A percentile compares a stretch with the other conserved stretches of the same genome.
Evolutionary conservation across 2,888 invertebrate species (phyloP).

Genomic region (Agrilus biguttatus): DNA sequence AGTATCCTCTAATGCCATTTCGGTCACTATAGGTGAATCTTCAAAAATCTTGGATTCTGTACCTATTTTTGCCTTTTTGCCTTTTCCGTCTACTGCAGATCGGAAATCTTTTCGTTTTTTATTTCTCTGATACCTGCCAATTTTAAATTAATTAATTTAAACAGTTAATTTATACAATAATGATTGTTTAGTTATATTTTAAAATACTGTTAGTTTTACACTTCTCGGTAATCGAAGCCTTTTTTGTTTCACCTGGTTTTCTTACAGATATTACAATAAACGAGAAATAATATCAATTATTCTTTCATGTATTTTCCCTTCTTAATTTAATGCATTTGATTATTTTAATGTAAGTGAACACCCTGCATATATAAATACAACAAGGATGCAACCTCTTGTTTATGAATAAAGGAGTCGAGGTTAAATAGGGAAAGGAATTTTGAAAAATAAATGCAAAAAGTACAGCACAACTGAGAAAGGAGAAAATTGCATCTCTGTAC

Average conservation of each 20-base stretch:
- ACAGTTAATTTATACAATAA: too few species aligned
- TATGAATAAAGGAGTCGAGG: too few species aligned
- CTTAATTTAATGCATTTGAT: not conserved
- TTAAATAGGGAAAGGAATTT: too few species aligned
- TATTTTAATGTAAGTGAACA: too few species aligned
- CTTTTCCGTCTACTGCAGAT: constrained; percentile 6
- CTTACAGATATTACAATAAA: not conserved
- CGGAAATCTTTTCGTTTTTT: constrained; percentile 12
- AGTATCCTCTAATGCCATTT: constrained; percentile 24
- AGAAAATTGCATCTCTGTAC: too few species aligned
- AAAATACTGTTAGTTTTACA: too few species aligned
- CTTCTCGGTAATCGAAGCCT: too few species aligned
- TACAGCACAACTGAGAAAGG: too few species aligned
- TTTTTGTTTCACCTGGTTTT: not conserved
- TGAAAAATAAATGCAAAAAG: too few species aligned
- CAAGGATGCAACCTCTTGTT: too few species aligned
- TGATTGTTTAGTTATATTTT: too few species aligned
- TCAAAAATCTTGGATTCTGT: constrained; percentile 12
- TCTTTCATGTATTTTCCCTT: not conserved
- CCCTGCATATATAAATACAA: too few species aligned
- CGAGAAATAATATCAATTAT: constrained; percentile 2
- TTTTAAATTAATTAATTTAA: not conserved
- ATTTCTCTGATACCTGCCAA: constrained; percentile 14
- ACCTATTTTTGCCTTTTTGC: constrained; percentile 9
- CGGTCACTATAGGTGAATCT: constrained; percentile 22